Conservation (phyloP, 1,140 invertebrate genomes). For the Mercenaria mercenaria region DNA sequence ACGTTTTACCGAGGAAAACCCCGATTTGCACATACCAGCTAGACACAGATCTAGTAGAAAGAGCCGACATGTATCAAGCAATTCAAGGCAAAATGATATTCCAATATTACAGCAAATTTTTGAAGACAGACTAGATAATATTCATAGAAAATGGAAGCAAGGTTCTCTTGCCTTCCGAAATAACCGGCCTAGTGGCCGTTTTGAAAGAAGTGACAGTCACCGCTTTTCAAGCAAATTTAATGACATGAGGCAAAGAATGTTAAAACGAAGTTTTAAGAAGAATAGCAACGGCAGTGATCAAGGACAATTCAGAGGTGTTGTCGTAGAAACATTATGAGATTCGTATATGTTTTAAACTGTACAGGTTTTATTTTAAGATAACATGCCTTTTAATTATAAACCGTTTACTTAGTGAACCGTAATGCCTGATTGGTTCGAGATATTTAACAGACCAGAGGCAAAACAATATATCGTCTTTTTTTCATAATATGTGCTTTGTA, state of each 20-base stretch:
- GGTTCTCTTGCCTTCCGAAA: conserved; percentile 72
- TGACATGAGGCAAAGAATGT: conserved; percentile 76
- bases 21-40: not conserved
- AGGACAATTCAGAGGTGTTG: conserved; percentile 10
- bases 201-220: conserved; percentile 67
- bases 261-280: conserved; percentile 76
- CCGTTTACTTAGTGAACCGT: too few species aligned
- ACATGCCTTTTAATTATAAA: not conserved
- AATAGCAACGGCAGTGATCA: conserved; percentile 47
- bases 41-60: conserved; percentile 6
- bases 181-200: conserved; percentile 29
- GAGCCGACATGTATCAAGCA: conserved; percentile 7
- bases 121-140: conserved; percentile 79
- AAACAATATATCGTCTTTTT: too few species aligned
- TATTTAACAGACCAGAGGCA: too few species aligned
- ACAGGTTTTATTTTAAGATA: not conserved
- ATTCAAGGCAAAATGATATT: conserved; percentile 68
- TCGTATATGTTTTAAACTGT: not conserved
- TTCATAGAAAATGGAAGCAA: conserved; percentile 78
- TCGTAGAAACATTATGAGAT: conserved; percentile 54
- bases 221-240: conserved; percentile 72
- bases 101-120: conserved; percentile 81
- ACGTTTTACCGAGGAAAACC: not conserved
- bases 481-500: not conserved
- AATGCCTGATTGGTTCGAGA: too few species aligned